Conservation (phyloP, 1,140 invertebrate species). For the Bombus polaris region DNA sequence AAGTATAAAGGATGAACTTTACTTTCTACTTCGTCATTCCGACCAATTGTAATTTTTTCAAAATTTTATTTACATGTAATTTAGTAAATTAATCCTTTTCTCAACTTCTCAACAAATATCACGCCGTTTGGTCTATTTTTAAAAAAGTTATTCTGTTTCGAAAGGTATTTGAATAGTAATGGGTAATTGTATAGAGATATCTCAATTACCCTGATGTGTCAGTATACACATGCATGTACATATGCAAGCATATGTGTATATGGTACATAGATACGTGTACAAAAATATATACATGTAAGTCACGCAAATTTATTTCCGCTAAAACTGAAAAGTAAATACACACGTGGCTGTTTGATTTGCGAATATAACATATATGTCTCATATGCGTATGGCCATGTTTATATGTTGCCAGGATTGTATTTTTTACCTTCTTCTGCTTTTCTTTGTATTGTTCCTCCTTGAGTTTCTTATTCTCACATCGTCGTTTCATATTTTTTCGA, state of each 20-base stretch:
- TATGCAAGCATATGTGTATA: constrained; percentile 57
- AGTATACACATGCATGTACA: constrained; percentile 61
- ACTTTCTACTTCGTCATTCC: too few species aligned
- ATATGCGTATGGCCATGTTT: background rate
- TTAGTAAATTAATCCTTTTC: too few species aligned
- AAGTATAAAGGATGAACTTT: too few species aligned
- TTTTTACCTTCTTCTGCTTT: background rate
- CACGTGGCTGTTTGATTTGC: constrained; percentile 22
- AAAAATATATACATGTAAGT: constrained; percentile 59
- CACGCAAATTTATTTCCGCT: constrained; percentile 59
- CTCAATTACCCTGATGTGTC: constrained; percentile 63
- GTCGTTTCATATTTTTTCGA: background rate
- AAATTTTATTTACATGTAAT: too few species aligned
- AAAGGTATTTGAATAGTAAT: too few species aligned
- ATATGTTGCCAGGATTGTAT: background rate
- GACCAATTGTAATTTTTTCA: too few species aligned
- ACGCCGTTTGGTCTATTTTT: too few species aligned
- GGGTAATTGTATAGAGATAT: constrained; percentile 27
- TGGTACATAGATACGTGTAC: constrained; percentile 56
- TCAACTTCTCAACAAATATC: too few species aligned
- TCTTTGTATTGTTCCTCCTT: background rate
- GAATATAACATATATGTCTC: background rate
- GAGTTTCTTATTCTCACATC: background rate
- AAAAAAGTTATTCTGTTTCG: too few species aligned
- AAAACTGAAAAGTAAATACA: constrained; percentile 41